These are phyloP conservation scores for human (Homo sapiens) DNA, from an alignment of 2,113 vertebrate species.

Conservation along the genomic window GRCh38 chr15:90010001-90010500, in stretches of 20 bases:
- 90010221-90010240: neutral
- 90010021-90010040: neutral
- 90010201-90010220: neutral
- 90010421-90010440: neutral
- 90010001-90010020: neutral
- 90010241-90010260: neutral
- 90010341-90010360: too few species aligned
- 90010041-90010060: neutral
- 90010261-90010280: neutral
- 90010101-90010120: neutral
- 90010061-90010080: accelerated
- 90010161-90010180: neutral
- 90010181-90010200: neutral
- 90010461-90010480: neutral
- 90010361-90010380: neutral
- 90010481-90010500: neutral
- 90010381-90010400: neutral
- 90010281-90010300: neutral
- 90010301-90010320: neutral
- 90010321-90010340: neutral
- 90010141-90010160: neutral
- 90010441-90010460: neutral
- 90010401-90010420: neutral
- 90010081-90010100: neutral
- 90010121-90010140: neutral